Evolutionary conservation across 2,888 invertebrate genomes (phyloP).

Genomic region (Drosophila infuscata): DNA sequence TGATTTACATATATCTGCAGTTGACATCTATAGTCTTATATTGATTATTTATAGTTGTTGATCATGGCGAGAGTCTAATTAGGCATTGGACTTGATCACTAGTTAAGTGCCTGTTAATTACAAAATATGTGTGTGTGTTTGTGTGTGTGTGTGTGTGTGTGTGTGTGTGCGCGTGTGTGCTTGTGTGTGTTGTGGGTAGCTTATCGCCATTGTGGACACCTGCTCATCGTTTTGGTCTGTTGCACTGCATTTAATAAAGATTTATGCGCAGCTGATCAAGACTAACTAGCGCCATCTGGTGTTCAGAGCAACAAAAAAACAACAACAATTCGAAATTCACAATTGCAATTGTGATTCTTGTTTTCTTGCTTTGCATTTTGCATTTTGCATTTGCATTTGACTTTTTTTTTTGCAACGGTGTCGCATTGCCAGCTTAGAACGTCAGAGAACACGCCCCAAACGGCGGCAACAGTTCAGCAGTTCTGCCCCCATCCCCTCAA

Average conservation of each 20-base stretch:
- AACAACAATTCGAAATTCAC: conserved; percentile 20
- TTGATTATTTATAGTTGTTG: background rate
- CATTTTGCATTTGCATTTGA: conserved; percentile 9
- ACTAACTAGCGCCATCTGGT: conserved; percentile 51
- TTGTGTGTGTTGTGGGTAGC: background rate
- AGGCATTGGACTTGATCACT: conserved; percentile 10
- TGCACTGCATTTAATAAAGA: conserved; percentile 48
- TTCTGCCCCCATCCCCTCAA: background rate
- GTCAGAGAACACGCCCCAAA: conserved; percentile 23
- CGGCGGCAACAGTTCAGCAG: background rate
- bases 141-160: conserved; percentile 1
- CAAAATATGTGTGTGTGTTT: background rate
- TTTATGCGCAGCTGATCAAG: conserved; percentile 50
- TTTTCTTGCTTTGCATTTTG: conserved; percentile 6
- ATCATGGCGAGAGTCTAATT: conserved; percentile 17
- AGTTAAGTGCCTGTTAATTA: conserved; percentile 56
- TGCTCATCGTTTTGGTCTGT: conserved; percentile 53
- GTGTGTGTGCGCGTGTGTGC: conserved; percentile 1
- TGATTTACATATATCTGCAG: conserved; percentile 6
- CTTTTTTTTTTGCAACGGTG: conserved; percentile 52
- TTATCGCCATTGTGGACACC: conserved; percentile 34
- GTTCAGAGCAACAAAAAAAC: conserved; percentile 13
- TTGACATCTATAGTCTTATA: background rate
- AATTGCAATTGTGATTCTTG: conserved; percentile 30
- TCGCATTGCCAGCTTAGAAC: conserved; percentile 31